Base-by-base conservation (phyloP, 2,888 invertebrate genomes). In the Pemphredon lugubris region DNA sequence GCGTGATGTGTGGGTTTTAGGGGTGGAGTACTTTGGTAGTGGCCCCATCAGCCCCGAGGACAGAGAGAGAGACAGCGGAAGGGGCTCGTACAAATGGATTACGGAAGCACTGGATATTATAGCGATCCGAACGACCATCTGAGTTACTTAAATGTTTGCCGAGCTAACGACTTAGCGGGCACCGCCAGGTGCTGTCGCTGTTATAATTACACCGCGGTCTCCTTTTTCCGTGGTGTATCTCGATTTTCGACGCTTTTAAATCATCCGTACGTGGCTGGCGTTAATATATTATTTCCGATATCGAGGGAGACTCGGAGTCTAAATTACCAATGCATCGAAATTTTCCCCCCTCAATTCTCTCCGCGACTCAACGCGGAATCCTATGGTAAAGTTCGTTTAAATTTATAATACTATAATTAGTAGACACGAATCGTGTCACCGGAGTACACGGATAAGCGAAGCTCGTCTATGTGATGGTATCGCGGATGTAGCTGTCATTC, bases 151-250 rank as follows among this genome's bases (percentile, higher is more conserved):
- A 83, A 77, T 83, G 86, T 87, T 86, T 86, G 83, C 81, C 79
- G 63, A 85, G 84, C 81, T 87, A 88, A 88, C 85, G 86, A 88
- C 86, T 84, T 77, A 74, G 61, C 73, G 79, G 23, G 34, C 54
- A 50, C 39, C 73, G 82, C 88, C 88, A 88, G 88, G 86, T 88
- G 86, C 78, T 83, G 86, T 88, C 79, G 78, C 83, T 84, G 78
- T 85, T 81, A 81, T 87, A 87, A 88, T 88, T 88, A 87, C 79
- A 76, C 75, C 58, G 66, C 26, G 71, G 59, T 69, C 44, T 50
- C 68, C 70, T 70, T 55, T 37, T 34, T 59, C 42, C 53, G 23
- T 23, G 30, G 32, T 48, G 57, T n/a, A n/a, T n/a, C n/a, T n/a
- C n/a, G 20, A 53, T 32, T 39, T 44, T 57, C 54, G 53, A 50